phyloP scores from a whole-genome alignment of 2,113 vertebrate genomes.

The Rhinopithecus roxellana region DNA sequence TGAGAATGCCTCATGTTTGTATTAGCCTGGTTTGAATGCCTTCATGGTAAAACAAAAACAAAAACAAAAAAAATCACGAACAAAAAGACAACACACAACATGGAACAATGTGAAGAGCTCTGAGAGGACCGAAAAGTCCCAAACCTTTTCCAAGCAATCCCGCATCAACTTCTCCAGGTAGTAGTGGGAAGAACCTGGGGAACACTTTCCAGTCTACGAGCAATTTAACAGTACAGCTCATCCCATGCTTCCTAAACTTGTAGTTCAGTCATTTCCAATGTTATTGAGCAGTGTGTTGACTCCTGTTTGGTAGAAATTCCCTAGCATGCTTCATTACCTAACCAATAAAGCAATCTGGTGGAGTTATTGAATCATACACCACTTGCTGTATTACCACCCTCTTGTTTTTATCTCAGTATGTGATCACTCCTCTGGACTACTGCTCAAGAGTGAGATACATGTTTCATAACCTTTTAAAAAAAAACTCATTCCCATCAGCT shows the following conservation, averaged over 20 bases:
- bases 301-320: constrained; percentile 67
- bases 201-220: not conserved
- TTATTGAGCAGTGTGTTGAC: constrained; percentile 36
- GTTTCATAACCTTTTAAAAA: constrained; percentile 57
- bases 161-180: not conserved
- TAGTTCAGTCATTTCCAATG: not conserved
- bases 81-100: not conserved
- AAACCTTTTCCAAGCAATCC: not conserved
- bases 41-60: not conserved
- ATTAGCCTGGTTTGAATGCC: not conserved
- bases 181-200: not conserved
- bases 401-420: constrained; percentile 72
- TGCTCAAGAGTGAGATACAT: constrained; percentile 67
- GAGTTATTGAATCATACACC: constrained; percentile 71
- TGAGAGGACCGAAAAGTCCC: not conserved
- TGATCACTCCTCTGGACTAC: constrained; percentile 26
- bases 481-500: constrained; percentile 42
- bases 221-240: constrained; percentile 6
- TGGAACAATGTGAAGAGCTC: not conserved
- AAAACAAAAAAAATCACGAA: not conserved
- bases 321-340: constrained; percentile 77
- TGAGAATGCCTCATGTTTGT: not conserved
- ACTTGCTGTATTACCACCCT: constrained; percentile 55
- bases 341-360: constrained; percentile 70
- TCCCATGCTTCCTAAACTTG: not conserved